A percentile compares a stretch with the other conserved stretches of the same genome.
Evolutionary conservation across 92 coral and sea anemone genomes (phyloP).

Genomic region (Metridium senile): DNA sequence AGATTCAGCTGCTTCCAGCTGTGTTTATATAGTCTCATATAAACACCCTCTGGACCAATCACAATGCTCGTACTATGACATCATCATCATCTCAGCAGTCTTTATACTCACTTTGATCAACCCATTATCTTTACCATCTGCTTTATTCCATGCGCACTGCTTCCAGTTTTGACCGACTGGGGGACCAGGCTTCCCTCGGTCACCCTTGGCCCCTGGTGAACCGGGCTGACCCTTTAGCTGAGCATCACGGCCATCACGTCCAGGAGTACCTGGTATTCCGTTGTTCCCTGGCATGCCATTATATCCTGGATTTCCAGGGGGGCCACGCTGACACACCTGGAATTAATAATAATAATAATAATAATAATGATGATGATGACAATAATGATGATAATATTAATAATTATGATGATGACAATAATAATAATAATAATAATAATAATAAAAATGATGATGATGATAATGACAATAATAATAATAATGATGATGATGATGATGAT

Average conservation of each 20-base stretch:
- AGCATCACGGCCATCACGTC: conserved; percentile 60
- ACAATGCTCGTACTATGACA: neutral
- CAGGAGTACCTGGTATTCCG: conserved; percentile 56
- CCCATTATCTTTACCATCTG: conserved; percentile 23
- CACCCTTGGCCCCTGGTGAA: conserved; percentile 20
- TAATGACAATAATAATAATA: too few species aligned
- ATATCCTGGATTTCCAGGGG: conserved; percentile 40
- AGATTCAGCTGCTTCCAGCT: too few species aligned
- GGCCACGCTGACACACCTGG: conserved; percentile 34
- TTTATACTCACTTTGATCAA: conserved; percentile 23
- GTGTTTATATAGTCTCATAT: neutral
- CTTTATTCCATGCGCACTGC: conserved; percentile 40
- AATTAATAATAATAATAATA: neutral
- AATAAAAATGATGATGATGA: too few species aligned
- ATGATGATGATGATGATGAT: too few species aligned
- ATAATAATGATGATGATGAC: neutral
- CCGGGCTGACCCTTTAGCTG: conserved; percentile 3
- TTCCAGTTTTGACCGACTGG: conserved; percentile 34
- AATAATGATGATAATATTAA: too few species aligned
- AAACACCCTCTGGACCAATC: too few species aligned
- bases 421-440: too few species aligned
- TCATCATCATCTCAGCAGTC: neutral
- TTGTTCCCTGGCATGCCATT: conserved; percentile 43
- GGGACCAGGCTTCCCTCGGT: conserved; percentile 16
- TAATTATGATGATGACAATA: neutral